Evolutionary conservation across 2,797 vertebrate species (phyloP), one percentile per base, ranked within the genome.

Genomic region (Pogoniulus pusillus): DNA sequence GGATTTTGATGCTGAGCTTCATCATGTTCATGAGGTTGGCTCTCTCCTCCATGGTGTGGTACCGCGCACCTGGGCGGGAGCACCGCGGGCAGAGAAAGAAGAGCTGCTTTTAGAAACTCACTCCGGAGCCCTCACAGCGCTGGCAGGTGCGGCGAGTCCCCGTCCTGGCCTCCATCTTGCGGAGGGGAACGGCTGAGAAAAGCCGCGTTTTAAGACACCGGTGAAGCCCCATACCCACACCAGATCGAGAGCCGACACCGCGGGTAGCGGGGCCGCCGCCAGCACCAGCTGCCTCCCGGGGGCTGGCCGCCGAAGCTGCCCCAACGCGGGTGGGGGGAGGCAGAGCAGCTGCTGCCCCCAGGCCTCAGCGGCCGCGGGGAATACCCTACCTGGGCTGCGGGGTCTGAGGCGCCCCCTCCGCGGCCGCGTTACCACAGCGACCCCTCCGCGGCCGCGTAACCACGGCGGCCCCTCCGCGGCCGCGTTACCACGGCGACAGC

Each of bases 1-100:
- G 95, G 32, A 98, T 98, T 96, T 98, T 99, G 93, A 99, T 97
- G 94, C 99, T 99, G 87, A 99, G 97, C 96, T 99, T 99, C 98
- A 99, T 98, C 98, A 99, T 99, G 96, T 99, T 99, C 96, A 99
- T 98, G 35, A 99, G 98, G 96, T 99, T 99, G 96, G 98, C 96
- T 11, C 99, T 98, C 88, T 99, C 99, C 94, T 99, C 98, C 85
- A 98, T 98, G 98, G 98, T 93, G 59, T 98, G 98, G 93, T 97
- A 97, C 85, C 97, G 98, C 6, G 87, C 82, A 64, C 96, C 97
- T 97, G 53, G 26, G 29, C 14, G 29, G 16, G 70, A 35, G n/a
- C 29, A 71, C 51, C 32, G 30, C 35, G 5, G n/a, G 32, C 2
- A 30, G 47, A 58, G 49, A 59, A 34, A 79, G 16, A 71, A 57